phyloP scores from a whole-genome alignment of 2,888 invertebrate species.

The Cosmopolites sordidus region DNA sequence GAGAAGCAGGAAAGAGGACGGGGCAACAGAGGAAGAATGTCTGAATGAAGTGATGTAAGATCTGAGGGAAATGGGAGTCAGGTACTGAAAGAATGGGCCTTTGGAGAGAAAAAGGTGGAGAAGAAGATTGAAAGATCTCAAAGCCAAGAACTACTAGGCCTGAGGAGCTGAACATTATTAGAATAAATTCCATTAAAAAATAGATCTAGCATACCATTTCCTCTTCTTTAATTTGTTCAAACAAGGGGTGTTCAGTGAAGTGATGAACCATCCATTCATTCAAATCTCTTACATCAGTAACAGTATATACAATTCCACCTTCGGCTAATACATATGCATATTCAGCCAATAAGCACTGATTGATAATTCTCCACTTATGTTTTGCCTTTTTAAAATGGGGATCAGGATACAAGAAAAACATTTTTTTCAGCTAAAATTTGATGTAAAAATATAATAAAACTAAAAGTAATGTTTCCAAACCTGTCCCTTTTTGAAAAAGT shows the following conservation, averaged over 20 bases:
- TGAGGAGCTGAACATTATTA: too few species aligned
- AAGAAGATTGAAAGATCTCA: too few species aligned
- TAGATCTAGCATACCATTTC: constrained; percentile 62
- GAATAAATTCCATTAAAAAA: neutral
- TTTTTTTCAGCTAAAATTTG: constrained; percentile 75
- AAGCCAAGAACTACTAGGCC: too few species aligned
- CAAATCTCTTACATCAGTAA: constrained; percentile 96
- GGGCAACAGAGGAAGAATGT: too few species aligned
- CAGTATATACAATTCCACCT: constrained; percentile 87
- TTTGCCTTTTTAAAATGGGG: constrained; percentile 99
- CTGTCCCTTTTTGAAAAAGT: constrained; percentile 93
- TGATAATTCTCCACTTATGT: constrained; percentile 99
- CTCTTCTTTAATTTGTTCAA: constrained; percentile 67
- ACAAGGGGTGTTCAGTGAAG: constrained; percentile 86
- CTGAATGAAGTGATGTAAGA: too few species aligned
- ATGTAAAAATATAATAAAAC: neutral
- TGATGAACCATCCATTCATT: constrained; percentile 97
- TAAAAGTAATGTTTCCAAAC: constrained; percentile 47
- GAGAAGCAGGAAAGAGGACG: too few species aligned
- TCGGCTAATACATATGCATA: constrained; percentile 91
- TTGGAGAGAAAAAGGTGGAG: too few species aligned
- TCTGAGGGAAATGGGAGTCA: too few species aligned
- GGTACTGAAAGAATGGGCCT: too few species aligned
- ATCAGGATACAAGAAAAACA: constrained; percentile 99
- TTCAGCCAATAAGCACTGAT: constrained; percentile 86